These are phyloP conservation scores for Riparia riparia DNA, from an alignment of 2,113 vertebrate genomes.

Conservation along the genomic window DNA sequence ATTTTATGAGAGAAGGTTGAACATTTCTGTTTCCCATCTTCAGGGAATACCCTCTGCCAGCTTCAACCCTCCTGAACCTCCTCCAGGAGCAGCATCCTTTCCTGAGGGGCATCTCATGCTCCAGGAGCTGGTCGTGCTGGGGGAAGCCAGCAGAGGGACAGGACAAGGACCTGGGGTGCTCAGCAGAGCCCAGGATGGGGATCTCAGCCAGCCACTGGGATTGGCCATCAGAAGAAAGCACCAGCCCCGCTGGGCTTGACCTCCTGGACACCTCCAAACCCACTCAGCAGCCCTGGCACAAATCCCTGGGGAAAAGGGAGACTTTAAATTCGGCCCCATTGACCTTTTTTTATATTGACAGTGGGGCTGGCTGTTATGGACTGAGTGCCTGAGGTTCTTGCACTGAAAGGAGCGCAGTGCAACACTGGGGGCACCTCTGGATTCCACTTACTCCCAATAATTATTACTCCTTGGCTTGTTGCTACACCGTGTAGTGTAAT, in stretches of 20 bases:
- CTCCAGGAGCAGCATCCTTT: background rate
- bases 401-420: background rate
- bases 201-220: background rate
- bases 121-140: background rate
- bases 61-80: background rate
- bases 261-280: background rate
- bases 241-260: background rate
- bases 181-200: background rate
- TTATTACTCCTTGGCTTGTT: constrained; percentile 61
- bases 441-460: constrained; percentile 21
- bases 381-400: background rate
- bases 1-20: background rate
- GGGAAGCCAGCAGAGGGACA: background rate
- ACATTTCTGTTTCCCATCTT: fast-evolving
- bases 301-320: background rate
- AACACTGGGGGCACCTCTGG: constrained; percentile 25
- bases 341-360: background rate
- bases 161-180: fast-evolving
- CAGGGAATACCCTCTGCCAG: background rate
- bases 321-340: background rate
- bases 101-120: background rate
- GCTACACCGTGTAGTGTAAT: constrained; percentile 28
- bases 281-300: background rate
- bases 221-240: fast-evolving
- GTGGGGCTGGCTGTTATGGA: background rate